Evolutionary conservation across 64 coral and sea anemone species (phyloP), one percentile per base, ranked within the genome.

Genomic region (Montipora cactus): DNA sequence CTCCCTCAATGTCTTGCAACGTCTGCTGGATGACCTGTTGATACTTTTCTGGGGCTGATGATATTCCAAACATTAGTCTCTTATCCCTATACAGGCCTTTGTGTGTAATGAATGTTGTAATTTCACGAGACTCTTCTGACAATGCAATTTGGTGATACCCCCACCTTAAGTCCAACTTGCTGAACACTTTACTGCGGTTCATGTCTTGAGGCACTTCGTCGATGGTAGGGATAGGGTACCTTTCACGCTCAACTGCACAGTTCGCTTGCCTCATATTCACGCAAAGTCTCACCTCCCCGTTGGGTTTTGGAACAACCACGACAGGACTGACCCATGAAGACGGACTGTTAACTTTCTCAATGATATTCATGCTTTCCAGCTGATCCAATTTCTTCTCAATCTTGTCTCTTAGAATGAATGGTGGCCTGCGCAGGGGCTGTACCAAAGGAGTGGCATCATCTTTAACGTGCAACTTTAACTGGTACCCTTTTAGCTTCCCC

Each of bases 401-500:
- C 75, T 78, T 79, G 19, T 82, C 64, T 15, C 78, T 67, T n/a
- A 47, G 46, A 81, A 25, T 25, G 25, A 25, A 25, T 25, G 25
- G 25, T 25, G 25, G 25, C 25, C 25, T 16, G 28, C 10, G 47
- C 78, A 11, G 76, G 10, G 76, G 47, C 61, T 94, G 87, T 10
- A 67, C 87, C 8, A 94, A 25, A 25, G 25, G 25, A 25, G 25
- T 25, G 25, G 75, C 57, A 64, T 94, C 66, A 6, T 37, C 15
- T 25, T 94, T 79, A 68, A 88, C 75, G 67, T 90, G 93, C 58
- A 89, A 70, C 45, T 89, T 25, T 25, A 25, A 25, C 25, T 25
- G 87, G 47, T 94, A 89, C 48, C 74, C 59, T 62, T 90, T 90
- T 49, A 90, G 23, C 44, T 90, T 79, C 44, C 52, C 74, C 25